phyloP scores from a whole-genome alignment of 2,113 vertebrate species.

The Mesitornis unicolor region DNA sequence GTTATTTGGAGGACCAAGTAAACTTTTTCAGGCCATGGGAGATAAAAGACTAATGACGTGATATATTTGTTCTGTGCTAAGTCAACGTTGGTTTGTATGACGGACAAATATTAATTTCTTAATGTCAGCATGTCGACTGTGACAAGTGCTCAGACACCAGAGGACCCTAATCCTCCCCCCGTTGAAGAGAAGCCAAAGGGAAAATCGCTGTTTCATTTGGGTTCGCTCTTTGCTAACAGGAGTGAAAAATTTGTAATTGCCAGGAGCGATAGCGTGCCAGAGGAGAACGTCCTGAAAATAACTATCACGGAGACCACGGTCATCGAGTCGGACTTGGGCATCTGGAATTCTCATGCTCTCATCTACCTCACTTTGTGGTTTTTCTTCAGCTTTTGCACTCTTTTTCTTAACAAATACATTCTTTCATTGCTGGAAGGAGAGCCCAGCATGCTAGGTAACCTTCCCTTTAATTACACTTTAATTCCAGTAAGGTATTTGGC shows the following conservation, averaged over 20 bases:
- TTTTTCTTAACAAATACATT: constrained; percentile 98
- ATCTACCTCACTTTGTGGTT: constrained; percentile 89
- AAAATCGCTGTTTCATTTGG: constrained; percentile 53
- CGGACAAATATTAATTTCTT: background rate
- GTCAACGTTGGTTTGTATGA: background rate
- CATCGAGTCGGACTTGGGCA: constrained; percentile 88
- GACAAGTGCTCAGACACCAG: background rate
- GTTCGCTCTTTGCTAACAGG: constrained; percentile 69
- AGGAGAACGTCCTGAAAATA: constrained; percentile 87
- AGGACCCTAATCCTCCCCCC: background rate
- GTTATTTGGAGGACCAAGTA: background rate
- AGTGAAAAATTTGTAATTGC: constrained; percentile 82
- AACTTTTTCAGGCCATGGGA: background rate
- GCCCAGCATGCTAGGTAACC: constrained; percentile 91
- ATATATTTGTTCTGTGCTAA: background rate
- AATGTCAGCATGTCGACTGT: constrained; percentile 54
- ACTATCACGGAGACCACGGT: constrained; percentile 92
- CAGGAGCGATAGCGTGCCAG: constrained; percentile 78
- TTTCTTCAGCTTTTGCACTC: constrained; percentile 97
- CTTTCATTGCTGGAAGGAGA: constrained; percentile 91
- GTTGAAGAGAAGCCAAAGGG: constrained; percentile 43
- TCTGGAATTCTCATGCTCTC: constrained; percentile 84
- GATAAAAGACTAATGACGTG: background rate
- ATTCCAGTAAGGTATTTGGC: background rate
- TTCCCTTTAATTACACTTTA: background rate